Evolutionary conservation across 1,140 invertebrate genomes (phyloP).

Genomic region (Anastrepha obliqua): DNA sequence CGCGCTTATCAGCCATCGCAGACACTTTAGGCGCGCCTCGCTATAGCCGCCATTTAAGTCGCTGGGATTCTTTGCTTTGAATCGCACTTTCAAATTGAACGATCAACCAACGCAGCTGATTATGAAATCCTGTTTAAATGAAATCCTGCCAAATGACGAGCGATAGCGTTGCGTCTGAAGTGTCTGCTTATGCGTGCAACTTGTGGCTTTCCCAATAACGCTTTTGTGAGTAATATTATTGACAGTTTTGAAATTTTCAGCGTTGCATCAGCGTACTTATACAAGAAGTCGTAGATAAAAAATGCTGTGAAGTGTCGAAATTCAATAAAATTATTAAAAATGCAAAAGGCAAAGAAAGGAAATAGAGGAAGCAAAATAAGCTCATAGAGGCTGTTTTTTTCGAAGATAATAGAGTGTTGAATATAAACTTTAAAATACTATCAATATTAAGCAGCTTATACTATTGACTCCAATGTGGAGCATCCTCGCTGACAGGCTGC

Average conservation of each 20-base stretch:
- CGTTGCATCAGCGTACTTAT: background rate
- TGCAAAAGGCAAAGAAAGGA: background rate
- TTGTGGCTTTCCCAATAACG: background rate
- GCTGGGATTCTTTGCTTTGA: background rate
- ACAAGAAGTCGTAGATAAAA: background rate
- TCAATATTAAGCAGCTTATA: too few species aligned
- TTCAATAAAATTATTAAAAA: background rate
- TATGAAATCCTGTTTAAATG: constrained; percentile 47
- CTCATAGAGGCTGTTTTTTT: too few species aligned
- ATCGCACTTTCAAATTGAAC: constrained; percentile 23
- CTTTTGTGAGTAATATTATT: background rate
- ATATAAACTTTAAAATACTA: too few species aligned
- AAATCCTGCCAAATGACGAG: constrained; percentile 35
- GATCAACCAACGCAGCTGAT: constrained; percentile 23
- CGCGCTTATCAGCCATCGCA: background rate
- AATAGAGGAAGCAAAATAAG: background rate
- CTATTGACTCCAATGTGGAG: too few species aligned
- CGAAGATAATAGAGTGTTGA: too few species aligned
- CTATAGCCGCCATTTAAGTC: background rate
- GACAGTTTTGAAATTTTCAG: background rate
- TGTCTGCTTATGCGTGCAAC: background rate
- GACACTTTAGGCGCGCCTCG: constrained; percentile 29
- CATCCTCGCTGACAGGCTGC: too few species aligned
- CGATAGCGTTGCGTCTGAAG: constrained; percentile 19
- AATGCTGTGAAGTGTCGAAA: background rate